A percentile compares a stretch with the other conserved stretches of the same genome.
Evolutionary conservation across 2,797 vertebrate species (phyloP).

Genomic region (Chelon auratus): DNA sequence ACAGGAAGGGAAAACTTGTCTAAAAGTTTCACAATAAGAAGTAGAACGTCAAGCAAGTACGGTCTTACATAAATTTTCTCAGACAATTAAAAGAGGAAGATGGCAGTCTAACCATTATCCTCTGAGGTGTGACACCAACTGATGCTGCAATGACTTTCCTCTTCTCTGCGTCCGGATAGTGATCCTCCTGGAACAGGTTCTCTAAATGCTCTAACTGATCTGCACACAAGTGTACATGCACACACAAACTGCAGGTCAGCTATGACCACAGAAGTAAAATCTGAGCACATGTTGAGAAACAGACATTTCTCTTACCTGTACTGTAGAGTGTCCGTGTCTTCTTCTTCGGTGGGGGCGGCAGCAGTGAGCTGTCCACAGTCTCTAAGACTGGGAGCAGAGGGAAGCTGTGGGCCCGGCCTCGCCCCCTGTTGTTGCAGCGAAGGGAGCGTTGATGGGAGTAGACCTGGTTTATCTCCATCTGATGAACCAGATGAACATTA

Average conservation of each 20-base stretch:
- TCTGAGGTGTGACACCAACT: constrained; percentile 94
- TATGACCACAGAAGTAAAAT: constrained; percentile 15
- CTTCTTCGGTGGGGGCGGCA: constrained; percentile 85
- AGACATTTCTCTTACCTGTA: constrained; percentile 80
- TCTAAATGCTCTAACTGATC: constrained; percentile 94
- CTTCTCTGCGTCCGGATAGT: constrained; percentile 94
- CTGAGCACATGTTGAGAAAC: constrained; percentile 1
- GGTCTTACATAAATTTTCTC: constrained; percentile 15
- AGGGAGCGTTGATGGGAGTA: constrained; percentile 80
- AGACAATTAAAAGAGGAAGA: constrained; percentile 16
- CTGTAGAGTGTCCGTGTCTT: constrained; percentile 94
- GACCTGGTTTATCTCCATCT: constrained; percentile 82
- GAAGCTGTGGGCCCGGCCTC: constrained; percentile 57
- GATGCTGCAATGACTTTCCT: constrained; percentile 90
- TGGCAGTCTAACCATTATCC: constrained; percentile 89
- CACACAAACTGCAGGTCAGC: constrained; percentile 7
- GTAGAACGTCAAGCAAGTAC: not conserved
- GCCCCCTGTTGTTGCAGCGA: constrained; percentile 76
- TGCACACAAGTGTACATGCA: constrained; percentile 25
- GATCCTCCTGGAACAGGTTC: constrained; percentile 91
- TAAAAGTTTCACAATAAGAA: not conserved
- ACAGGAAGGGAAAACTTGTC: not conserved
- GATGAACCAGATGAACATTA: constrained; percentile 21
- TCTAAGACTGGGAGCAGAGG: constrained; percentile 61
- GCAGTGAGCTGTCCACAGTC: constrained; percentile 49